Evolutionary conservation across 2,797 vertebrate species (phyloP).

Genomic region (Lepidocolaptes lacrymiger): DNA sequence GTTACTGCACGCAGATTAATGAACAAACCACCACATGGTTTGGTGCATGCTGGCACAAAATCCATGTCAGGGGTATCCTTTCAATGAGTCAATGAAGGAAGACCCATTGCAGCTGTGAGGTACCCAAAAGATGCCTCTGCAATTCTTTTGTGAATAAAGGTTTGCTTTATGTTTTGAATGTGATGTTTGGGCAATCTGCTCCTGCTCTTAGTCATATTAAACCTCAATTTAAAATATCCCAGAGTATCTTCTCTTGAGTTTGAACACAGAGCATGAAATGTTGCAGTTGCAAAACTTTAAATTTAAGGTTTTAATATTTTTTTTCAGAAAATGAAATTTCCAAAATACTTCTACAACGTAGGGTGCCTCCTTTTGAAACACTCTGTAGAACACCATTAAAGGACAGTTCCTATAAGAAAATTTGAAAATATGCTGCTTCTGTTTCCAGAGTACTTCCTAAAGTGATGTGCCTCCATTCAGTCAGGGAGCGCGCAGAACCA

Average conservation of each 20-base stretch:
- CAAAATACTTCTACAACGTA: neutral
- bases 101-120: neutral
- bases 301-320: neutral
- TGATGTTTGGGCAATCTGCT: neutral
- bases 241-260: neutral
- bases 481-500: neutral
- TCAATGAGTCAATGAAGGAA: neutral
- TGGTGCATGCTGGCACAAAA: neutral
- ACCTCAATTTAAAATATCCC: neutral
- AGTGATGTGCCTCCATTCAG: neutral
- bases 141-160: neutral
- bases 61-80: neutral
- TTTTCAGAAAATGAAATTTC: neutral
- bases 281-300: neutral
- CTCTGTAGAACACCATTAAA: neutral
- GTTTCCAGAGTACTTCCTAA: neutral
- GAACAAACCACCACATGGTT: neutral
- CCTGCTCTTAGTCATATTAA: neutral
- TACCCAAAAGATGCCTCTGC: neutral
- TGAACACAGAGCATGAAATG: fast-evolving
- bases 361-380: neutral
- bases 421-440: neutral
- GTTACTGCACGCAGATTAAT: neutral
- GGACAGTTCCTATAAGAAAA: neutral
- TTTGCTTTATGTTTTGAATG: neutral